A percentile compares a stretch with the other conserved stretches of the same genome.
Conservation (phyloP, 2,797 vertebrate species). For the Neostethus bicornis region DNA sequence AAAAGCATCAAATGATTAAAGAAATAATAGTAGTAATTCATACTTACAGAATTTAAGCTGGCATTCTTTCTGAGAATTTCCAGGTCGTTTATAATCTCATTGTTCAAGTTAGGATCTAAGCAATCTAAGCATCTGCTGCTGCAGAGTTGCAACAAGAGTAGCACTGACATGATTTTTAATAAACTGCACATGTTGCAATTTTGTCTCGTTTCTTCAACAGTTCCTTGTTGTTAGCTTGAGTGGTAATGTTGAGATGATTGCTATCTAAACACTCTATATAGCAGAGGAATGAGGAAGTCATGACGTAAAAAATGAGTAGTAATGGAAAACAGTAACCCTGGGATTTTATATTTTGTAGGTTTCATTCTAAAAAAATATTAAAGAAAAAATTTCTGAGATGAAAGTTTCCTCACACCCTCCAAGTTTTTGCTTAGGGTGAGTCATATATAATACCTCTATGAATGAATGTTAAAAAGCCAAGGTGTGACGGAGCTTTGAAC, state of each 20-base stretch:
- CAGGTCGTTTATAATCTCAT: background rate
- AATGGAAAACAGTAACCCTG: conserved; percentile 4
- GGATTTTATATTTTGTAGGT: background rate
- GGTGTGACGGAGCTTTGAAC: too few relatives aligned
- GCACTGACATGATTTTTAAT: conserved; percentile 43
- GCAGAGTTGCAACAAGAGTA: conserved; percentile 47
- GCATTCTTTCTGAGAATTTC: fast-evolving
- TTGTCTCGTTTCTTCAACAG: conserved; percentile 22
- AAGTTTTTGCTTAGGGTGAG: too few relatives aligned
- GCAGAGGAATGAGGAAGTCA: conserved; percentile 23
- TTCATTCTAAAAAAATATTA: too few relatives aligned
- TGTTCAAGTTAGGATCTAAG: background rate
- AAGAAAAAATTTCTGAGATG: too few relatives aligned
- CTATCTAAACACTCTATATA: conserved; percentile 32
- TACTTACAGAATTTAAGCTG: conserved; percentile 53
- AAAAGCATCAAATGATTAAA: background rate
- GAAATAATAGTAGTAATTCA: background rate
- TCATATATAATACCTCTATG: too few relatives aligned
- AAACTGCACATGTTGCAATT: conserved; percentile 17
- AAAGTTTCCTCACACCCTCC: too few relatives aligned
- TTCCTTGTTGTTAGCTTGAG: background rate
- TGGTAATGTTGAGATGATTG: conserved; percentile 25
- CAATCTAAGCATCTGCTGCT: fast-evolving
- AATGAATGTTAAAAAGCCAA: too few relatives aligned
- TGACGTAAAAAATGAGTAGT: background rate